These are phyloP conservation scores for Drosophila helvetica DNA, from an alignment of 2,888 invertebrate species.

Conservation along the genomic window DNA sequence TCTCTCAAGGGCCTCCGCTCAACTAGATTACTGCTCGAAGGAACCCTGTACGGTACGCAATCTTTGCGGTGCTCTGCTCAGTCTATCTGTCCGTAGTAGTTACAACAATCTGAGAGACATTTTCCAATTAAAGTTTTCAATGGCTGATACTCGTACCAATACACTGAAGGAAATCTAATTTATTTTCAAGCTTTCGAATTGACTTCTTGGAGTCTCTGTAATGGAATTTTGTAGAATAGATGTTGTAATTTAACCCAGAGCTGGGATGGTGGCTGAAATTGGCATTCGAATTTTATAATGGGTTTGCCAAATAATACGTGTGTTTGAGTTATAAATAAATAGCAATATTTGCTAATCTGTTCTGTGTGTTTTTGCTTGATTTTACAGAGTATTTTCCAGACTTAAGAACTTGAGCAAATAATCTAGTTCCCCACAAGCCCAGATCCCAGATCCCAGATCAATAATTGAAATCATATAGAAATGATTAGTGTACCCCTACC, in stretches of 20 bases:
- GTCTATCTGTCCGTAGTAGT: background rate
- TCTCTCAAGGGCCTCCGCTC: conserved; percentile 26
- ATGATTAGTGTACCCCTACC: background rate
- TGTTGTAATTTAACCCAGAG: background rate
- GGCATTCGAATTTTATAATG: too few species aligned
- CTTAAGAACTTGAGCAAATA: too few species aligned
- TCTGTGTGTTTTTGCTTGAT: too few species aligned
- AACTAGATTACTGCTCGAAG: conserved; percentile 20
- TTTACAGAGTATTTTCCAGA: too few species aligned
- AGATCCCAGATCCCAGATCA: background rate
- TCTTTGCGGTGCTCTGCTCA: conserved; percentile 19
- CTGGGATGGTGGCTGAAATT: too few species aligned
- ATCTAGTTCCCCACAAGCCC: background rate
- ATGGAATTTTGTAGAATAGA: too few species aligned
- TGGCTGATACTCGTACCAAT: background rate
- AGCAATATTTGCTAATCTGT: too few species aligned
- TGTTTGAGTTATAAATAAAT: too few species aligned
- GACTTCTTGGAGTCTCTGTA: background rate
- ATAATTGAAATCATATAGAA: background rate
- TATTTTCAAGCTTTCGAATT: background rate
- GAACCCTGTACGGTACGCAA: conserved; percentile 20
- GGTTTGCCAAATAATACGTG: too few species aligned
- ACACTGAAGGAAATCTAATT: background rate
- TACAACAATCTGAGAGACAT: background rate
- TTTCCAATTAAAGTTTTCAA: conserved; percentile 10